phyloP scores from a whole-genome alignment of 2,888 invertebrate species.

The Portevinia maculata region DNA sequence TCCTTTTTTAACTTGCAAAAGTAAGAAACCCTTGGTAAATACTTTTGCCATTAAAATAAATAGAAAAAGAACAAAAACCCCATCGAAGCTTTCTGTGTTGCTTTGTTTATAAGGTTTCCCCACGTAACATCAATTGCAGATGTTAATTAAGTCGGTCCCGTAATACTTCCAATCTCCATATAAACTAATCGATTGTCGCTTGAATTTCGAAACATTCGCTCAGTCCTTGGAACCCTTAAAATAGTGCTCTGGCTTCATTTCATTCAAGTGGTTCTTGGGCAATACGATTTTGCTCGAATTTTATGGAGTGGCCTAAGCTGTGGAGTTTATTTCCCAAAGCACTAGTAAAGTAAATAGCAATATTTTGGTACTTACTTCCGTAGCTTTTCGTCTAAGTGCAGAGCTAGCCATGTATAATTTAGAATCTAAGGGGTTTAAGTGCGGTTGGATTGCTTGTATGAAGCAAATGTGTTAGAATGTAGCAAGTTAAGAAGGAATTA shows the following conservation, averaged over 20 bases:
- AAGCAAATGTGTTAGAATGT: too few species aligned
- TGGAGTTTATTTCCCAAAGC: not conserved
- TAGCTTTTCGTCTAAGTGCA: too few species aligned
- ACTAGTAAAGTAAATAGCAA: not conserved
- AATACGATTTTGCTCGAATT: not conserved
- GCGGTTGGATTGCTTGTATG: too few species aligned
- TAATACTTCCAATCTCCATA: not conserved
- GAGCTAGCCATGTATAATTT: too few species aligned
- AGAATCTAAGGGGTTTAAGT: too few species aligned
- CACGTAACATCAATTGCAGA: not conserved
- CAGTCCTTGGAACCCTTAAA: not conserved
- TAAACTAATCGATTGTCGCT: not conserved
- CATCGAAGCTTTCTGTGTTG: not conserved
- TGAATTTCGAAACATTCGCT: not conserved
- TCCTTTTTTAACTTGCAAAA: not conserved
- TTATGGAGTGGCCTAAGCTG: not conserved
- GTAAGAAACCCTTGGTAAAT: not conserved
- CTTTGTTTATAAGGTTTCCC: not conserved
- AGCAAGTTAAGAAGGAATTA: too few species aligned
- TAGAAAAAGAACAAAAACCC: not conserved
- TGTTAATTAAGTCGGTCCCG: conserved; percentile 2
- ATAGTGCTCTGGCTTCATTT: not conserved
- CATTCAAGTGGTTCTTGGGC: not conserved
- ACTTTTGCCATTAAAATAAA: not conserved
- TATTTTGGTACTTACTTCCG: not conserved